phyloP scores from a whole-genome alignment of 2,888 invertebrate species.

The Xylota sylvarum region DNA sequence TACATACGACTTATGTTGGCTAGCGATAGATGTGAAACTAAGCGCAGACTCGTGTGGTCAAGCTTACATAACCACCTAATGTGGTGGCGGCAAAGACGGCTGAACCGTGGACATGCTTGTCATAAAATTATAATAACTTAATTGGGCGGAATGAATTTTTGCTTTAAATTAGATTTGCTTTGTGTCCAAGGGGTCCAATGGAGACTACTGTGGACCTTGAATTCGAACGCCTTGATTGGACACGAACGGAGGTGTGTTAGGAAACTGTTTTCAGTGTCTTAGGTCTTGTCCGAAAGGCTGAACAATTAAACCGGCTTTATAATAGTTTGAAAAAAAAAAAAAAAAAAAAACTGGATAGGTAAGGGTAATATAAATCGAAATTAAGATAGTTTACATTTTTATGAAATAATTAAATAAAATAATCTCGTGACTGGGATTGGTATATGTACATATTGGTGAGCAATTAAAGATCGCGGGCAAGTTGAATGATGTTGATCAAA shows the following conservation, averaged over 20 bases:
- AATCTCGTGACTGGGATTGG: too few relatives aligned
- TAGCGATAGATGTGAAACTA: constrained; percentile 1
- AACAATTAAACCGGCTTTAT: neutral
- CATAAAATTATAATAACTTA: constrained; percentile 31
- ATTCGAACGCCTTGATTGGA: constrained; percentile 20
- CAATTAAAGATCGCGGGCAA: too few relatives aligned
- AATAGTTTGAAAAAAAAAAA: neutral
- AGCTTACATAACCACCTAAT: constrained; percentile 31
- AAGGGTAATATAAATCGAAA: neutral
- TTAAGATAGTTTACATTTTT: neutral
- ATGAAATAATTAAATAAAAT: neutral
- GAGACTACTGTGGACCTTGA: constrained; percentile 25
- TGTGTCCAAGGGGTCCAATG: constrained; percentile 6
- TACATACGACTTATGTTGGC: neutral
- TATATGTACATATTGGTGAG: too few relatives aligned
- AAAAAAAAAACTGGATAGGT: neutral
- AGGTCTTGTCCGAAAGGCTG: neutral
- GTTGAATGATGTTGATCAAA: too few relatives aligned
- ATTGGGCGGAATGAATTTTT: constrained; percentile 6
- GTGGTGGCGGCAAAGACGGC: neutral
- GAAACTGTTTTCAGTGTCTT: neutral
- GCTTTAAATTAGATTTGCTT: constrained; percentile 10
- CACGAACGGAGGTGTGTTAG: constrained; percentile 38
- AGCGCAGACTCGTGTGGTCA: constrained; percentile 17
- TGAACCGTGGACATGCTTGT: constrained; percentile 25